These are phyloP conservation scores for Trilocha varians DNA, from an alignment of 2,888 invertebrate species.

Conservation along the genomic window DNA sequence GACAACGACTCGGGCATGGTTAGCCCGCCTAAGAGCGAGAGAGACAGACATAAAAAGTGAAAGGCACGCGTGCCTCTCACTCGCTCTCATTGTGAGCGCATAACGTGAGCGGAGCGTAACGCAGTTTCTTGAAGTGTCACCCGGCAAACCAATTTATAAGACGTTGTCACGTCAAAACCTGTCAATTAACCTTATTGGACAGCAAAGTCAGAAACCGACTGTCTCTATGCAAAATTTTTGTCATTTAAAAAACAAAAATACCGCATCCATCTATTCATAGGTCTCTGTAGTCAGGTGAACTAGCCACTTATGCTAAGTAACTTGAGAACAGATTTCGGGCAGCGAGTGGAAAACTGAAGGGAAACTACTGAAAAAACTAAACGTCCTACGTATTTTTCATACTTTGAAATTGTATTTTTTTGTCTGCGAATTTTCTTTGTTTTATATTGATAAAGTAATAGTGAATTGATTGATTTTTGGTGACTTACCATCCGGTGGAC, in stretches of 20 bases:
- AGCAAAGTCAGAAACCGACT: background rate
- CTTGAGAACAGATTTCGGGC: slow-evolving; percentile 19
- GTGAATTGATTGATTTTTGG: no score
- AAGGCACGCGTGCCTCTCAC: no score
- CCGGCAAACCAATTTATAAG: no score
- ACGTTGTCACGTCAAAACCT: no score
- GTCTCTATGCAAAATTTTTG: background rate
- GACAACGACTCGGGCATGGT: no score
- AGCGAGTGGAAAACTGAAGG: slow-evolving; percentile 14
- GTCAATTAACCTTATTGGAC: no score
- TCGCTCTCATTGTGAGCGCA: no score
- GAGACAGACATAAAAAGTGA: no score
- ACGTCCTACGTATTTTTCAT: slow-evolving; percentile 4
- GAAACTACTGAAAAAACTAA: slow-evolving; percentile 13
- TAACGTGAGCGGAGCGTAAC: no score
- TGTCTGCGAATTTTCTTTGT: slow-evolving; percentile 1
- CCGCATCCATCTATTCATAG: background rate
- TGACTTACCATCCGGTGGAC: no score
- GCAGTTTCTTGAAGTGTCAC: no score
- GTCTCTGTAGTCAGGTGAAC: slow-evolving; percentile 36
- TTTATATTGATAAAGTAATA: background rate
- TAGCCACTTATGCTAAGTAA: slow-evolving; percentile 63
- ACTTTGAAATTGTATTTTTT: slow-evolving; percentile 13
- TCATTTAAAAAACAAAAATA: background rate
- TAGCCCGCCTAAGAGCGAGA: no score